Evolutionary conservation across 2,888 invertebrate genomes (phyloP).

Genomic region (Hyles lineata): DNA sequence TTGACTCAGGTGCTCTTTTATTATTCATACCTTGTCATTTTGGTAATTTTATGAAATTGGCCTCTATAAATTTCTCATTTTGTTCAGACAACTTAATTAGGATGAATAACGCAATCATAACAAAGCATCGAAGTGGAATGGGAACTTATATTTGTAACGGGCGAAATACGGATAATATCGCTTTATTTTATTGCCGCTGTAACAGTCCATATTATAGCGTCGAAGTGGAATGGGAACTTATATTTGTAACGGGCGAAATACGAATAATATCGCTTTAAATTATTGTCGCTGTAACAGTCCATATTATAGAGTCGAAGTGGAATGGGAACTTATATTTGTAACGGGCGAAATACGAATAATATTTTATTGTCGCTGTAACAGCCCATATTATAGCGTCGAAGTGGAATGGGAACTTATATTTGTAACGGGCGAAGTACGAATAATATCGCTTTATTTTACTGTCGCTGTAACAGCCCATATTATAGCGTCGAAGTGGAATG

Average conservation of each 20-base stretch:
- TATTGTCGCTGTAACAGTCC: too few species aligned
- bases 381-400: neutral
- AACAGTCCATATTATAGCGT: neutral
- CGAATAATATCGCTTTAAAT: too few species aligned
- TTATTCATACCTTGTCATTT: constrained; percentile 14
- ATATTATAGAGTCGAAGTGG: neutral
- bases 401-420: neutral
- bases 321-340: too few species aligned
- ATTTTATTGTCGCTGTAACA: too few species aligned
- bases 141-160: too few species aligned
- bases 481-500: neutral
- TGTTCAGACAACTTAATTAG: neutral
- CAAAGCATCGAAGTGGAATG: neutral
- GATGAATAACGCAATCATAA: neutral
- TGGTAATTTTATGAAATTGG: neutral
- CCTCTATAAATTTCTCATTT: neutral
- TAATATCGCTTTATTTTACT: too few species aligned
- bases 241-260: too few species aligned
- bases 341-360: too few species aligned
- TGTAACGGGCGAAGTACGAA: too few species aligned
- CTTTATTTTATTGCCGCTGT: too few species aligned
- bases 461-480: too few species aligned
- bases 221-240: neutral
- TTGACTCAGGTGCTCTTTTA: neutral
- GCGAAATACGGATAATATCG: too few species aligned